Evolutionary conservation across 2,113 vertebrate genomes (phyloP).

Genomic region (Scolopax mira): DNA sequence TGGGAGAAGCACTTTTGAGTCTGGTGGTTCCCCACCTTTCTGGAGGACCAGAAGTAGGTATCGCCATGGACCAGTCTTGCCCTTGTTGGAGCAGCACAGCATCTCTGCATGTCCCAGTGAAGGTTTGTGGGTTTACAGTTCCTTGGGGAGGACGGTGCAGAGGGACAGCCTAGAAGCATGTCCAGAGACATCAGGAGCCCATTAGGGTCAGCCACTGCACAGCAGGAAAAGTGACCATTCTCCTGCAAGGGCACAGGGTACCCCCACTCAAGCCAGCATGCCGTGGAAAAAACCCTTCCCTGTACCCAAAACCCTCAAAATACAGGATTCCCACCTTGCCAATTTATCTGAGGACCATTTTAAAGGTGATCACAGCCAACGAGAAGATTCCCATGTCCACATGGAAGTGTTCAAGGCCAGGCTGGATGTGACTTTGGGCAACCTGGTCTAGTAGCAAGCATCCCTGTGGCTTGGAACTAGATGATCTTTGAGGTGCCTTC

Average conservation of each 20-base stretch:
- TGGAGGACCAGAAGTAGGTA: neutral
- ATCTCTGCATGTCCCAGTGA: neutral
- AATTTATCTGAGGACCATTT: neutral
- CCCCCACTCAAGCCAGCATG: neutral
- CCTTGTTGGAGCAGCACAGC: neutral
- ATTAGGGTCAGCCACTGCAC: neutral
- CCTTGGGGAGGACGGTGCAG: fast-evolving
- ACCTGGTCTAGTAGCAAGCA: neutral
- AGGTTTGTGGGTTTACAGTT: neutral
- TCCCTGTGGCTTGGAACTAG: neutral
- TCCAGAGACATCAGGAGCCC: neutral
- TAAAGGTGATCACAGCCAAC: neutral
- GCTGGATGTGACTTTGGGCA: neutral
- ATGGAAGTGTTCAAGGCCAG: neutral
- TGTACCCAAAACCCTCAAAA: neutral
- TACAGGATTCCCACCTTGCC: neutral
- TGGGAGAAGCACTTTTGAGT: neutral
- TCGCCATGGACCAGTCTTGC: fast-evolving
- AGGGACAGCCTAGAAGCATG: neutral
- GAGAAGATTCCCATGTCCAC: neutral
- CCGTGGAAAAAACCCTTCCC: neutral
- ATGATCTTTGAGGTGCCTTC: neutral
- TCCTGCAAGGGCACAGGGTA: neutral
- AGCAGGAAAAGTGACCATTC: neutral
- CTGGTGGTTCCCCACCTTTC: neutral